A percentile compares a stretch with the other conserved stretches of the same genome.
Conservation (phyloP, 2,888 invertebrate genomes). For the Caenorhabditis sp. region DNA sequence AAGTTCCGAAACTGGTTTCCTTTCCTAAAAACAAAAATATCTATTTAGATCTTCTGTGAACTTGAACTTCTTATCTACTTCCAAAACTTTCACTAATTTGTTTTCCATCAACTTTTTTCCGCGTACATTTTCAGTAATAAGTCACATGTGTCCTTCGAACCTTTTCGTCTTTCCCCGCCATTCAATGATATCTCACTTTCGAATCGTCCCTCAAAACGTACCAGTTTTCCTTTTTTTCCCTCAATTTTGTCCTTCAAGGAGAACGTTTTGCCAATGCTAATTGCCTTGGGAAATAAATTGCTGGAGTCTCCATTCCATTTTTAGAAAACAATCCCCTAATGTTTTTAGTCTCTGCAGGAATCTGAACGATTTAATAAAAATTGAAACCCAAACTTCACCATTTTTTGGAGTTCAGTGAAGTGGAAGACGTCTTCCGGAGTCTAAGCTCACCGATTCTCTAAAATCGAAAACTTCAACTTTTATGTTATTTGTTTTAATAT, state of each 20-base stretch:
- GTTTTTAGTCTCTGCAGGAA: background rate
- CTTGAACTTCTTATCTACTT: background rate
- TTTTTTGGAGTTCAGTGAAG: conserved; percentile 26
- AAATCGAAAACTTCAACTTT: conserved; percentile 17
- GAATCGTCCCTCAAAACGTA: conserved; percentile 51
- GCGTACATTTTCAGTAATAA: conserved; percentile 20
- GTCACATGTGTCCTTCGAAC: conserved; percentile 39
- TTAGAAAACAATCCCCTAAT: background rate
- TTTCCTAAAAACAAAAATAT: background rate
- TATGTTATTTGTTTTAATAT: conserved; percentile 6
- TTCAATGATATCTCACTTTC: conserved; percentile 40
- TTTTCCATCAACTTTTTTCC: background rate
- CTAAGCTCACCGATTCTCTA: conserved; percentile 9
- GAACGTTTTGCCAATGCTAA: conserved; percentile 49
- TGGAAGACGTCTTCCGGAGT: conserved; percentile 28
- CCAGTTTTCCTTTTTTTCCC: conserved; percentile 43
- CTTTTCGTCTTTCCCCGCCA: conserved; percentile 9
- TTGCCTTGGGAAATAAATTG: conserved; percentile 50
- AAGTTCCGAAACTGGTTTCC: background rate
- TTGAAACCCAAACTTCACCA: conserved; percentile 9
- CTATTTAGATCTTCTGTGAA: too few relatives aligned
- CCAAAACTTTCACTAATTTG: conserved; percentile 1
- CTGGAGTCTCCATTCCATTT: conserved; percentile 17
- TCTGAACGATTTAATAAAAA: background rate
- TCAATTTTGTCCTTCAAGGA: conserved; percentile 44